These are phyloP conservation scores for Tursiops truncatus DNA, from an alignment of 2,113 vertebrate species.

Conservation along the genomic window DNA sequence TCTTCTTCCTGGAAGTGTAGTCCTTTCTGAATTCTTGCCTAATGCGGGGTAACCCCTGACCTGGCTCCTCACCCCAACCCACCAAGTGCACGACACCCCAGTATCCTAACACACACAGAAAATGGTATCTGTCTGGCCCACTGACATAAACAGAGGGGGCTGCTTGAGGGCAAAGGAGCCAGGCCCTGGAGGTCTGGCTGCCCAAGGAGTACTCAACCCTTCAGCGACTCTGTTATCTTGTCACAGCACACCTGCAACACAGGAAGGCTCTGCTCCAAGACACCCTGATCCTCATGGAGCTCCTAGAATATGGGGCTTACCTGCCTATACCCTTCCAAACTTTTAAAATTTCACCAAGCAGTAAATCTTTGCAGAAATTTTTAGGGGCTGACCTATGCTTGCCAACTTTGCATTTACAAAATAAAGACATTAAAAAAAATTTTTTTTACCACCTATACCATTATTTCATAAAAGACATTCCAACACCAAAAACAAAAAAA, in stretches of 20 bases:
- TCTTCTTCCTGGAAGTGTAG: background rate
- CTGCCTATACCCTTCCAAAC: background rate
- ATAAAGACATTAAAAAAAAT: background rate
- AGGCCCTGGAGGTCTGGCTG: background rate
- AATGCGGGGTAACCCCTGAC: background rate
- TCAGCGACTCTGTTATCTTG: accelerated
- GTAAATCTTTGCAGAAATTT: background rate
- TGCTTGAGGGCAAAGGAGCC: background rate
- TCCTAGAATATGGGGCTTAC: background rate
- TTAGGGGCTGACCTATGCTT: background rate
- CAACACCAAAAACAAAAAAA: background rate
- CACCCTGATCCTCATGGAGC: background rate
- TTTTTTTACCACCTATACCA: background rate
- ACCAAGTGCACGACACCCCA: background rate
- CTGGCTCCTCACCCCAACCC: background rate
- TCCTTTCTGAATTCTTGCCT: background rate
- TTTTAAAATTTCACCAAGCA: background rate
- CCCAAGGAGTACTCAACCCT: too few relatives aligned
- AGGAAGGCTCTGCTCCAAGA: background rate
- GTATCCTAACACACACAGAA: background rate
- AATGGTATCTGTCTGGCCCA: background rate
- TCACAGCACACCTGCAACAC: accelerated
- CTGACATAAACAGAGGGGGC: background rate
- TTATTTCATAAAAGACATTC: conserved; percentile 27
- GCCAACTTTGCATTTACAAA: background rate